Percentiles rank a stretch among this genome's conserved stretches.
Conservation (phyloP, 2,113 vertebrate genomes). For the Passer domesticus region DNA sequence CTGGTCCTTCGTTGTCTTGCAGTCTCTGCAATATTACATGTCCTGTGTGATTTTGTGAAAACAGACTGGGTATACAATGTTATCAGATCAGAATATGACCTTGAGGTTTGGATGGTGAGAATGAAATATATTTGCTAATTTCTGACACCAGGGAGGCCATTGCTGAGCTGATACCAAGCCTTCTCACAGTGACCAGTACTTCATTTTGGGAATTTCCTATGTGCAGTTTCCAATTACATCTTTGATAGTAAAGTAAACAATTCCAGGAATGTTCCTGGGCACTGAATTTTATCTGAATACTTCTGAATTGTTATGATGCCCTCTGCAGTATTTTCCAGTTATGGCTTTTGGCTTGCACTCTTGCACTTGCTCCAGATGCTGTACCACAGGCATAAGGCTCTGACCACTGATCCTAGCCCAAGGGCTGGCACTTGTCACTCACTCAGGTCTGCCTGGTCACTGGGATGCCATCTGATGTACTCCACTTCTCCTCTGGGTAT, state of each 20-base stretch:
- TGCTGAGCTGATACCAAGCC: background rate
- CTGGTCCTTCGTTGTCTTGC: background rate
- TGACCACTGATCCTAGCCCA: background rate
- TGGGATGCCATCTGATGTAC: background rate
- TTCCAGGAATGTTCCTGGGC: background rate
- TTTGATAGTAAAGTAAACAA: background rate
- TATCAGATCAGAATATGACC: background rate
- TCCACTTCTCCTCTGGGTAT: background rate
- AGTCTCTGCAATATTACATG: background rate
- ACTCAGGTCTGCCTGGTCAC: background rate
- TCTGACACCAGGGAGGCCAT: background rate
- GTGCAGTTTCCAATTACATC: background rate
- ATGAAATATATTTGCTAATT: fast-evolving
- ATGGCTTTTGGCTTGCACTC: background rate
- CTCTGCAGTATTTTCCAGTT: background rate
- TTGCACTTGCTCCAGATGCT: background rate
- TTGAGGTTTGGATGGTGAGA: background rate
- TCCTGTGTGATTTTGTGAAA: background rate
- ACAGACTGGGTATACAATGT: background rate
- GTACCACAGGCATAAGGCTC: background rate
- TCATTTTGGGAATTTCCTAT: background rate
- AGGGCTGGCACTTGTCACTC: fast-evolving
- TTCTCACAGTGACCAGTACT: background rate
- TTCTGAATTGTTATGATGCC: background rate
- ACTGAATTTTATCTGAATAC: background rate